phyloP scores from a whole-genome alignment of 2,113 vertebrate species.

The Myrmophylax atrothorax region DNA sequence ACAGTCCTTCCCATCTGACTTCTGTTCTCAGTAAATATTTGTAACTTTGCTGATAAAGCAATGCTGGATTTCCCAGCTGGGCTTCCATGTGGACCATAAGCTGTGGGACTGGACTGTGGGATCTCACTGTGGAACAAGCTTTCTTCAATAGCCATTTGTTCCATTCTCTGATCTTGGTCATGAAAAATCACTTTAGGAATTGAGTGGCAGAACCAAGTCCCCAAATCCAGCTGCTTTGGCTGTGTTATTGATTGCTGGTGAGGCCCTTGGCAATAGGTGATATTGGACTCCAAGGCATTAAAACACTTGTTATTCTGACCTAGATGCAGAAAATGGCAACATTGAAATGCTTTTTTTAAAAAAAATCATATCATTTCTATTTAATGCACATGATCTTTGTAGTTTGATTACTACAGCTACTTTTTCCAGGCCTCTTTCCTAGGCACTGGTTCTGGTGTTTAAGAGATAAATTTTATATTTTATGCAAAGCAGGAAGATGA shows the following conservation, averaged over 20 bases:
- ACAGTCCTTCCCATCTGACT: slow-evolving; percentile 15
- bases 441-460: neutral
- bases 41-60: slow-evolving; percentile 38
- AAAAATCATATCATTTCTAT: neutral
- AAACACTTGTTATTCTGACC: neutral
- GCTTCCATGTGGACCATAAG: slow-evolving; percentile 20
- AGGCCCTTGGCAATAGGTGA: neutral
- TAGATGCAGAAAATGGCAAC: neutral
- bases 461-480: neutral
- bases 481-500: slow-evolving; percentile 8
- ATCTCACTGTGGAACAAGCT: neutral
- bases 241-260: neutral
- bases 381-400: neutral
- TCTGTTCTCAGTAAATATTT: slow-evolving; percentile 52
- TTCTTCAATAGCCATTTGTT: slow-evolving; percentile 6
- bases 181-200: slow-evolving; percentile 21
- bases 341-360: neutral
- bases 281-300: neutral
- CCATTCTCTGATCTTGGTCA: neutral
- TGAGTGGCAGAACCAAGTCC: neutral
- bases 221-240: neutral
- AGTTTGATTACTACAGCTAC: neutral
- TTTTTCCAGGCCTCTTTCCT: neutral
- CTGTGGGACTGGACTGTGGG: neutral
- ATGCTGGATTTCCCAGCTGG: slow-evolving; percentile 30